A percentile compares a stretch with the other conserved stretches of the same genome.
Evolutionary conservation across 1,140 invertebrate genomes (phyloP).

Genomic region (Philopotamus ludificatus): DNA sequence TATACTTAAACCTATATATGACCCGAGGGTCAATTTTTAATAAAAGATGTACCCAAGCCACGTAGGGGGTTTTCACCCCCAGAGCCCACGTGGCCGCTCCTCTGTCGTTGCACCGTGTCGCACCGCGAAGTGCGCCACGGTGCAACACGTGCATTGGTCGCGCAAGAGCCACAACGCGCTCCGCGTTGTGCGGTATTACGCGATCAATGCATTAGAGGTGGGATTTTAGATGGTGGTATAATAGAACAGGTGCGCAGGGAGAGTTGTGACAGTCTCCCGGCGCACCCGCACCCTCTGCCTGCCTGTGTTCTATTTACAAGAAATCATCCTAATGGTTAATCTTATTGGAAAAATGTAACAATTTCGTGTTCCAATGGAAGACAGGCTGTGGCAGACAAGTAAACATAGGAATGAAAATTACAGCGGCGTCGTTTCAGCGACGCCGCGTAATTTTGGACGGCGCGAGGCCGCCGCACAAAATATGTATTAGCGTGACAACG

Average conservation of each 20-base stretch:
- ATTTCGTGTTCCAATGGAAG: slow-evolving; percentile 4
- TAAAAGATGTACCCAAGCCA: slow-evolving; percentile 15
- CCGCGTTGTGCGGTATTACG: not conserved
- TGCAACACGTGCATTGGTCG: slow-evolving; percentile 3
- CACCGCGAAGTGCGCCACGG: not conserved
- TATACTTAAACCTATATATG: slow-evolving; percentile 27
- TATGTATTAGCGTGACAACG: no score
- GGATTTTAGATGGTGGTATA: not conserved
- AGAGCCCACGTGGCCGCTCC: slow-evolving; percentile 34
- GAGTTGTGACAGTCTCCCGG: slow-evolving; percentile 26
- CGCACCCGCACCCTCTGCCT: not conserved
- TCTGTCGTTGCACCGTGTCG: slow-evolving; percentile 17
- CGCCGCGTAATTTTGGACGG: no score
- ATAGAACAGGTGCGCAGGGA: slow-evolving; percentile 6
- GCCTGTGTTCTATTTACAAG: not conserved
- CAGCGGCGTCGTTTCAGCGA: no score
- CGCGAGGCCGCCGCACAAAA: no score
- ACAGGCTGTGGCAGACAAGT: not conserved
- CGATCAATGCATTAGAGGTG: not conserved
- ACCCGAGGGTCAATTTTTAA: not conserved
- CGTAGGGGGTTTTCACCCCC: slow-evolving; percentile 29
- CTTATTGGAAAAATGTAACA: no score
- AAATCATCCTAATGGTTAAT: not conserved
- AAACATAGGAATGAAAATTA: no score
- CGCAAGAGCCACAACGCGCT: slow-evolving; percentile 7